Base-by-base conservation (phyloP, 2,797 vertebrate species). In the Jordanella pulchra region DNA sequence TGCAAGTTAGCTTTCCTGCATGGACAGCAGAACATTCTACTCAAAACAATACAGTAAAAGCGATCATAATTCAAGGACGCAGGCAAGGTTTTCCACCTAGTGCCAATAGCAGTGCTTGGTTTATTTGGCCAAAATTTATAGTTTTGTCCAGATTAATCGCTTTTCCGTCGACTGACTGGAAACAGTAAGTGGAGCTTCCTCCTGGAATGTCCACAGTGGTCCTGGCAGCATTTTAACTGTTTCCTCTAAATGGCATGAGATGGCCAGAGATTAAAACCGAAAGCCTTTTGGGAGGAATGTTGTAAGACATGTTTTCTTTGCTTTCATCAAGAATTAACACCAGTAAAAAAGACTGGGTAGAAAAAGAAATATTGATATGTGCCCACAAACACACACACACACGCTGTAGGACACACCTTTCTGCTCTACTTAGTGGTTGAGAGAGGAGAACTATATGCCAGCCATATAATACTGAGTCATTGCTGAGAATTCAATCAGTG, bases 391-490 rank as follows among this genome's bases (percentile, higher is more conserved):
- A 53, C 64, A 1, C 48, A 64, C 32, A 47, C 12, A 56, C 35
- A 44, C 67, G 73, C 11, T 54, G 50, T 5, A 18, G 75, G 27
- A 64, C 60, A 73, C 83, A 78, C 68, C 80, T 76, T 71, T 85
- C 81, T 69, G 76, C 51, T 77, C 55, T 82, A 78, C 85, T 91
- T 88, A 82, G 82, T 84, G 78, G 80, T 84, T 86, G 78, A 82
- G 76, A 80, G 86, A 86, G 89, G 69, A 7, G 64, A 76, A 78
- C 71, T 75, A 51, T 75, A 55, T 47, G 63, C 78, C 74, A 65
- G 71, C 23, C 18, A 58, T 82, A 88, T 89, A 89, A 71, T 55
- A 79, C 87, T 89, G 87, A 91, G 83, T 92, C 91, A 90, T 73
- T 56, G 60, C 2, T 66, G 66, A 82, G 77, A 85, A 89, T 85